A percentile compares a stretch with the other conserved stretches of the same genome.
These are phyloP conservation scores for Zygothrica quintamaculata DNA, from an alignment of 2,888 invertebrate genomes.

Conservation along the genomic window DNA sequence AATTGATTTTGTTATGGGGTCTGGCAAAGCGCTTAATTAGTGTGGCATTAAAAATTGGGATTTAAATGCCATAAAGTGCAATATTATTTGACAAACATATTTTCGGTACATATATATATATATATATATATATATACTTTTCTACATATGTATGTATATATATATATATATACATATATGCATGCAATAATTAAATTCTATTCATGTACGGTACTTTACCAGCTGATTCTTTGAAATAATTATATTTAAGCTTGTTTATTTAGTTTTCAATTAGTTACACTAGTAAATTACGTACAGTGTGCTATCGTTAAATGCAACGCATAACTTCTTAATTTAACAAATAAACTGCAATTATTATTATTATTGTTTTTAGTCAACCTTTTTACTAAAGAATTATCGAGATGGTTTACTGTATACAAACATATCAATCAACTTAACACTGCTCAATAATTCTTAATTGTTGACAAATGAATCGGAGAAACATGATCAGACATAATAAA, in stretches of 20 bases:
- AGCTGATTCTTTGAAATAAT: not conserved
- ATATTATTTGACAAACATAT: constrained; percentile 23
- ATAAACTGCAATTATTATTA: too few species aligned
- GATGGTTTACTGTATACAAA: too few species aligned
- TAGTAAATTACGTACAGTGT: too few species aligned
- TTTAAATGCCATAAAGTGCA: constrained; percentile 39
- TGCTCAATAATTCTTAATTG: not conserved
- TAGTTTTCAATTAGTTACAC: too few species aligned
- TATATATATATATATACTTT: not conserved
- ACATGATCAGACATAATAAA: constrained; percentile 10
- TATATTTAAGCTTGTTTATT: constrained; percentile 3
- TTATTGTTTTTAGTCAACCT: too few species aligned
- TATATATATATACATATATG: not conserved
- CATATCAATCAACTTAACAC: constrained; percentile 15
- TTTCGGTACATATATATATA: not conserved
- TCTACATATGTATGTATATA: constrained; percentile 7
- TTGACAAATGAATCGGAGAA: constrained; percentile 16
- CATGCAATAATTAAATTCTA: not conserved
- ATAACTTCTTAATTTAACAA: too few species aligned
- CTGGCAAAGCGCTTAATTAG: constrained; percentile 41
- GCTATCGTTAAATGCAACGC: too few species aligned
- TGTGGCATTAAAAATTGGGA: constrained; percentile 30
- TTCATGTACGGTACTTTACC: not conserved
- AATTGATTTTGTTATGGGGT: constrained; percentile 42
- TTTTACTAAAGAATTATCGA: too few species aligned